Evolutionary conservation across 2,888 invertebrate species (phyloP).

Genomic region (Thalpophila matura): DNA sequence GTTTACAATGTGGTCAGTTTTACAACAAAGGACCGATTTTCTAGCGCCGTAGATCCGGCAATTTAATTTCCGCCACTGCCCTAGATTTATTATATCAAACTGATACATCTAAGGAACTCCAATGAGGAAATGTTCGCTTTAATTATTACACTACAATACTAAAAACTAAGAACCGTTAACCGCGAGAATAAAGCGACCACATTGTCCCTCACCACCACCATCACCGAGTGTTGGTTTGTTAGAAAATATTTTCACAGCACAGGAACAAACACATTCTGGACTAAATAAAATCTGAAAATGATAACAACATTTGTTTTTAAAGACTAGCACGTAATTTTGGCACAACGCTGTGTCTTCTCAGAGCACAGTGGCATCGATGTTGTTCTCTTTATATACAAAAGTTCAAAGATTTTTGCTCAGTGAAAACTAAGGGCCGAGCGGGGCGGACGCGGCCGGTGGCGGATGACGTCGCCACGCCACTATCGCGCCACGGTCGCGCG

Average conservation of each 20-base stretch:
- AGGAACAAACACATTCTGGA: constrained; percentile 90
- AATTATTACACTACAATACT: constrained; percentile 62
- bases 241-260: constrained; percentile 88
- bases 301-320: constrained; percentile 89
- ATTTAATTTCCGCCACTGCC: constrained; percentile 45
- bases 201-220: constrained; percentile 74
- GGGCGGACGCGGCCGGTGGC: constrained; percentile 46
- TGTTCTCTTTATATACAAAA: constrained; percentile 82
- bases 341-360: constrained; percentile 86
- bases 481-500: constrained; percentile 33
- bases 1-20: constrained; percentile 64
- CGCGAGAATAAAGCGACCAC: constrained; percentile 74
- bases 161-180: constrained; percentile 65
- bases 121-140: constrained; percentile 53
- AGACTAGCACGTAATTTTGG: constrained; percentile 91
- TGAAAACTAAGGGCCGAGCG: constrained; percentile 71
- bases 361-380: constrained; percentile 87
- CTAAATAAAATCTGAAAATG: constrained; percentile 91
- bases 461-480: constrained; percentile 42
- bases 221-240: constrained; percentile 87
- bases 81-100: constrained; percentile 57
- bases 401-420: constrained; percentile 77
- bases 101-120: constrained; percentile 59
- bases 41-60: constrained; percentile 47
- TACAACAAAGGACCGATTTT: constrained; percentile 55